Evolutionary conservation across 2,888 invertebrate species (phyloP).

Genomic region (Andrena trimmerana): DNA sequence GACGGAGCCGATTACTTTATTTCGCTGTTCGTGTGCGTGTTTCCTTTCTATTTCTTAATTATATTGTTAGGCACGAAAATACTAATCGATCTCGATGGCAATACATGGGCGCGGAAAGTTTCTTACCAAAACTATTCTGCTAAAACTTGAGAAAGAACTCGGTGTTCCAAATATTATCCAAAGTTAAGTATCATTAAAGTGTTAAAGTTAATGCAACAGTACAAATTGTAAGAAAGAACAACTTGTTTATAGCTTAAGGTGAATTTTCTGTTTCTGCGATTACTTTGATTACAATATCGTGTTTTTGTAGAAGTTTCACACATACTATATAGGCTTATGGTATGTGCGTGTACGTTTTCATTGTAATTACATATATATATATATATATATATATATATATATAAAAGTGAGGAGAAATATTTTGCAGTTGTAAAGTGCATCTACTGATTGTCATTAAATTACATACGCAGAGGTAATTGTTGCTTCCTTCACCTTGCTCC

Average conservation of each 20-base stretch:
- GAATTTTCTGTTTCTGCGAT: constrained; percentile 41
- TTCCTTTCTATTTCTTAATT: constrained; percentile 15
- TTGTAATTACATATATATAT: not conserved
- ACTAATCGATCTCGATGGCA: not conserved
- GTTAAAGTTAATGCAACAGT: constrained; percentile 73
- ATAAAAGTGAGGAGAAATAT: constrained; percentile 33
- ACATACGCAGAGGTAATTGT: not conserved
- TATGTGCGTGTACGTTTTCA: constrained; percentile 16
- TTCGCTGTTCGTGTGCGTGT: not conserved
- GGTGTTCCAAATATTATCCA: constrained; percentile 74
- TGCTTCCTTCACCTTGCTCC: not conserved
- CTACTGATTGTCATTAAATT: constrained; percentile 6
- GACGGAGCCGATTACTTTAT: constrained; percentile 22
- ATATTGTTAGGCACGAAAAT: constrained; percentile 26
- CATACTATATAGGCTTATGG: constrained; percentile 18
- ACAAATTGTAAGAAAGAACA: constrained; percentile 73
- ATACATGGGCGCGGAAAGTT: not conserved
- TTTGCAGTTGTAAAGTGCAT: constrained; percentile 23
- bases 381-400: constrained; percentile 18
- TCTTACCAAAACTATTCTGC: not conserved
- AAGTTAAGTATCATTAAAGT: constrained; percentile 67
- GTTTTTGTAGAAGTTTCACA: constrained; percentile 38
- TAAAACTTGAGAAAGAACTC: constrained; percentile 39
- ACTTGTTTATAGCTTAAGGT: constrained; percentile 50
- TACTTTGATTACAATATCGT: constrained; percentile 32